phyloP scores from a whole-genome alignment of 2,888 invertebrate genomes.

The Nemapogon koenigi region DNA sequence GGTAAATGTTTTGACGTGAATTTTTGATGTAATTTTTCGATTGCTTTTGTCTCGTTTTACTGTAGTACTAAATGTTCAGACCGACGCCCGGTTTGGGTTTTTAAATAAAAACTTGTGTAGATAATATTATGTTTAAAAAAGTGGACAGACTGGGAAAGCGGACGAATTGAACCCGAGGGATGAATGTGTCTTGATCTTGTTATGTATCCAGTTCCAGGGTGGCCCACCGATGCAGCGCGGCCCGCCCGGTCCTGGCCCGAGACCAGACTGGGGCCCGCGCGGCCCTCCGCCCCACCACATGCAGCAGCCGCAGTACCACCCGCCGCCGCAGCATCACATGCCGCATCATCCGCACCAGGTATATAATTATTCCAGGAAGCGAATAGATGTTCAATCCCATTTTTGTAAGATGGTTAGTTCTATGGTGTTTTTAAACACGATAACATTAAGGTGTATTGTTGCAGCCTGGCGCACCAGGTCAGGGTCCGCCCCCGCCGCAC shows the following conservation, averaged over 20 bases:
- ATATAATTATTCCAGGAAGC: not conserved
- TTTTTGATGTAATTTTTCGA: no score
- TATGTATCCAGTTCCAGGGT: constrained; percentile 43
- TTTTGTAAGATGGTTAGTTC: not conserved
- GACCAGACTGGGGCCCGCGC: constrained; percentile 46
- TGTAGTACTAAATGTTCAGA: no score
- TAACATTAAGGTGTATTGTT: not conserved
- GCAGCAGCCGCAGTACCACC: constrained; percentile 48
- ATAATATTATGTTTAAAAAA: no score
- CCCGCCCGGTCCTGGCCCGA: constrained; percentile 33
- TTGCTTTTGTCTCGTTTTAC: no score
- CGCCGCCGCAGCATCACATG: constrained; percentile 53
- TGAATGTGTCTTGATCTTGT: no score
- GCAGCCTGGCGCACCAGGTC: constrained; percentile 29
- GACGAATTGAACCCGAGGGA: no score
- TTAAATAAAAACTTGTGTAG: no score
- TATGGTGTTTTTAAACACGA: not conserved
- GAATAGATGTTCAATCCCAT: not conserved
- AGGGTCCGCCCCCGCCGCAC: constrained; percentile 44
- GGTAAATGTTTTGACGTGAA: no score
- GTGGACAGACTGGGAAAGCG: no score
- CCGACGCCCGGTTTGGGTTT: no score
- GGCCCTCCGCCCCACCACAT: constrained; percentile 40
- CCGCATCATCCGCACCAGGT: constrained; percentile 27
- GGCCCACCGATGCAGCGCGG: constrained; percentile 40